Percentiles rank a stretch among this genome's conserved stretches.
Evolutionary conservation across 2,888 invertebrate species (phyloP).

Genomic region (Oxystoma pomonae): DNA sequence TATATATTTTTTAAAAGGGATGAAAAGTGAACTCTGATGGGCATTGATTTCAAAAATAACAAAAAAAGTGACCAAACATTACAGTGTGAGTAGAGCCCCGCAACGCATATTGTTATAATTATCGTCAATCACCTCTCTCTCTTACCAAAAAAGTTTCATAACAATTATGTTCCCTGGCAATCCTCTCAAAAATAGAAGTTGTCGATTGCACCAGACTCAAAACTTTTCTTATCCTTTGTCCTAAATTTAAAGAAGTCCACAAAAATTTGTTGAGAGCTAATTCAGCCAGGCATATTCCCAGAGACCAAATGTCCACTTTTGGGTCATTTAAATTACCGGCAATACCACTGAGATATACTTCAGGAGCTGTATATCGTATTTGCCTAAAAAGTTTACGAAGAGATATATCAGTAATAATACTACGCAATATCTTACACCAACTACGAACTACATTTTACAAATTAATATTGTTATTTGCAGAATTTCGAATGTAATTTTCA

Average conservation of each 20-base stretch:
- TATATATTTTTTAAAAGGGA: too few relatives aligned
- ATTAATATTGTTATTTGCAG: too few relatives aligned
- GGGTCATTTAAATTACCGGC: constrained; percentile 50
- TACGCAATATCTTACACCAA: too few relatives aligned
- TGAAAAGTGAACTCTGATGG: too few relatives aligned
- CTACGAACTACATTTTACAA: too few relatives aligned
- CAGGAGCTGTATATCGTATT: constrained; percentile 77
- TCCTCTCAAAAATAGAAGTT: constrained; percentile 60
- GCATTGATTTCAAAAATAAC: too few relatives aligned
- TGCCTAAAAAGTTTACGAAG: constrained; percentile 58
- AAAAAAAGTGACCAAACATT: too few relatives aligned
- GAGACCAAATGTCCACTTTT: constrained; percentile 89
- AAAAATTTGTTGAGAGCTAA: constrained; percentile 64
- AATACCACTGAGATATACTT: constrained; percentile 66
- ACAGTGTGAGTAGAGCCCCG: too few relatives aligned
- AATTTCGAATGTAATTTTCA: too few relatives aligned
- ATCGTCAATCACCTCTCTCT: too few relatives aligned
- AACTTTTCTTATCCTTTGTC: constrained; percentile 70
- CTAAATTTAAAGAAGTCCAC: constrained; percentile 71
- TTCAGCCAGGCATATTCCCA: constrained; percentile 88
- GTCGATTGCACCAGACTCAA: constrained; percentile 64
- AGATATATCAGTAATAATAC: too few relatives aligned
- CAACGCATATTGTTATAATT: too few relatives aligned
- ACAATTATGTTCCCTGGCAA: constrained; percentile 75
- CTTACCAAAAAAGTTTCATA: constrained; percentile 60